These are phyloP conservation scores for Melieria crassipennis DNA, from an alignment of 2,888 invertebrate species.

Conservation along the genomic window DNA sequence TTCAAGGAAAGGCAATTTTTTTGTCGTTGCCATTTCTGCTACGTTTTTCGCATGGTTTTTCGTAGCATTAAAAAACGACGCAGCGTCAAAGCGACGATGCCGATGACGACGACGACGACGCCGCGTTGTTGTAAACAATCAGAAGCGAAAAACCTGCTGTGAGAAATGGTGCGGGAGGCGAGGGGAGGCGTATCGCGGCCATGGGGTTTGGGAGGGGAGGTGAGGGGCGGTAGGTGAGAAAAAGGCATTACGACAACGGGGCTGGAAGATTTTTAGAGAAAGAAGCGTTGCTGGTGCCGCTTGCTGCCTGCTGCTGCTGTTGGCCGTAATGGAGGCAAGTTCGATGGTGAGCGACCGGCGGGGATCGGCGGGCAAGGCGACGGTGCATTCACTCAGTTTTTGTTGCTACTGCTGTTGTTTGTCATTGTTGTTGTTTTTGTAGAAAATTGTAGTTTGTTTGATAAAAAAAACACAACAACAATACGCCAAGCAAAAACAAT, in stretches of 20 bases:
- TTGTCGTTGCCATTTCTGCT: conserved; percentile 11
- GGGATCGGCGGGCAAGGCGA: neutral
- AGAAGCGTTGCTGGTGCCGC: conserved; percentile 17
- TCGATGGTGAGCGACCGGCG: neutral
- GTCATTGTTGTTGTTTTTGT: conserved; percentile 4
- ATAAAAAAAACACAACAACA: conserved; percentile 3
- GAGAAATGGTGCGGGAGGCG: conserved; percentile 13
- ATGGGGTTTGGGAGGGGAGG: neutral
- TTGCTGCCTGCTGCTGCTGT: conserved; percentile 11
- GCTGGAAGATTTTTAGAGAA: conserved; percentile 20
- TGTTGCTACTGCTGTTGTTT: neutral
- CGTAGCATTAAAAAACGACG: conserved; percentile 4
- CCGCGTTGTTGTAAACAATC: conserved; percentile 21
- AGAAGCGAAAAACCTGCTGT: conserved; percentile 33
- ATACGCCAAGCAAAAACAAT: conserved; percentile 7
- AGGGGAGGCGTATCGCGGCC: neutral
- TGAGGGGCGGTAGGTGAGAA: conserved; percentile 30
- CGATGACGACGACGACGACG: neutral
- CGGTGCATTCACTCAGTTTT: conserved; percentile 27
- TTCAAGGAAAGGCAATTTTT: conserved; percentile 34
- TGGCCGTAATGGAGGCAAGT: neutral
- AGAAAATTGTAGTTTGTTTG: conserved; percentile 25
- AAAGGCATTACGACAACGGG: conserved; percentile 13
- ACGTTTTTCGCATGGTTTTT: conserved; percentile 3
- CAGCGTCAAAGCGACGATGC: neutral